Conservation (phyloP, 1,140 invertebrate species). For the Colletes latitarsis region DNA sequence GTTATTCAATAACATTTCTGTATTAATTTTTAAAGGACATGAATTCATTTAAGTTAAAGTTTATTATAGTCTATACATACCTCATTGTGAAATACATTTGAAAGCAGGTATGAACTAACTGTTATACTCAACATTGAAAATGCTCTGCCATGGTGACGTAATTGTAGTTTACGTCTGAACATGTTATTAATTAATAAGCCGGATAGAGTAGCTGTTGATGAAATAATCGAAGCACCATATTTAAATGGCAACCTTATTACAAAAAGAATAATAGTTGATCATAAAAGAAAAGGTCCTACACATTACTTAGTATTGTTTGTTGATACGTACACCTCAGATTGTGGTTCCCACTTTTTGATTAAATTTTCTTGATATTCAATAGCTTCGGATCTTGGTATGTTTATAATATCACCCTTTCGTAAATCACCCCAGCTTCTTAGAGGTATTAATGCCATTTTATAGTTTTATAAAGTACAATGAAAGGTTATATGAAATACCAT, state of each 20-base stretch:
- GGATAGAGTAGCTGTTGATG: not conserved
- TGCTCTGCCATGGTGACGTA: constrained; percentile 52
- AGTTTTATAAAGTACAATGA: not conserved
- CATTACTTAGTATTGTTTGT: too few relatives aligned
- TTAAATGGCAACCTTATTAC: constrained; percentile 61
- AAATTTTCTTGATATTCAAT: not conserved
- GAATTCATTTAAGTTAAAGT: not conserved
- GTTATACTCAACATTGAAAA: constrained; percentile 50
- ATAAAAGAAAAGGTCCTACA: too few relatives aligned
- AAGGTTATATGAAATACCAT: not conserved
- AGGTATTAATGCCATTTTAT: not conserved
- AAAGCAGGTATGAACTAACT: constrained; percentile 20
- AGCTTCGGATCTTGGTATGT: constrained; percentile 24
- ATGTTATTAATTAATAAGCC: constrained; percentile 60
- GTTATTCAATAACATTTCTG: not conserved
- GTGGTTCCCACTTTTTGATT: constrained; percentile 61
- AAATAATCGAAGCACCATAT: constrained; percentile 46
- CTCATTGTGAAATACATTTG: constrained; percentile 39
- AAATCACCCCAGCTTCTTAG: not conserved
- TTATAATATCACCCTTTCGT: not conserved
- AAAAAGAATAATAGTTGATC: not conserved
- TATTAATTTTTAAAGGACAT: not conserved
- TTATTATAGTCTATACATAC: constrained; percentile 61
- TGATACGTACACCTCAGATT: constrained; percentile 68
- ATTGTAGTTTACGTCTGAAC: constrained; percentile 69